phyloP scores from a whole-genome alignment of 2,888 invertebrate genomes.

The Thecocarcelia acutangulata region DNA sequence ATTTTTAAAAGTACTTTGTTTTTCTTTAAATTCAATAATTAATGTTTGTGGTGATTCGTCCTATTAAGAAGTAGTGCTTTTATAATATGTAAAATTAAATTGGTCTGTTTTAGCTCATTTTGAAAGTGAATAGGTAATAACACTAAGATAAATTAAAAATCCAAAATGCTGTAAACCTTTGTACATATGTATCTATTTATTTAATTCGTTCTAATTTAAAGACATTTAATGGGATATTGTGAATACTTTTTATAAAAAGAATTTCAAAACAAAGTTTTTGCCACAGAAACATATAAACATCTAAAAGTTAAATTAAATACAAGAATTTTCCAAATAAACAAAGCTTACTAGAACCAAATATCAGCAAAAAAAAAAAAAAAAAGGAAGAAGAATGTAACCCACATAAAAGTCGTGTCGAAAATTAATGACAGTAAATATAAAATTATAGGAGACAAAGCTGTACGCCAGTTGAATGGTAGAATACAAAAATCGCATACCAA shows the following conservation, averaged over 20 bases:
- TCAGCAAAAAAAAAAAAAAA: constrained; percentile 27
- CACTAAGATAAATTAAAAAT: too few species aligned
- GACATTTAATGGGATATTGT: not conserved
- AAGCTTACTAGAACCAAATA: constrained; percentile 36
- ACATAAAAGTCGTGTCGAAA: constrained; percentile 65
- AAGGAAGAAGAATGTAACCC: too few species aligned
- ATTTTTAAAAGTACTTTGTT: too few species aligned
- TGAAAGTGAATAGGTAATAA: too few species aligned
- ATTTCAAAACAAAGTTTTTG: constrained; percentile 26
- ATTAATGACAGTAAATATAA: constrained; percentile 66
- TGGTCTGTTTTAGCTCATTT: too few species aligned
- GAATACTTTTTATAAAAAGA: constrained; percentile 21
- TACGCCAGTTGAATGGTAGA: constrained; percentile 14
- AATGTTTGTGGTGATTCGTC: too few species aligned
- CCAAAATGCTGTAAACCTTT: too few species aligned
- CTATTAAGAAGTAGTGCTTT: too few species aligned
- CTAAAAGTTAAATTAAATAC: constrained; percentile 27
- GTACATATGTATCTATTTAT: not conserved
- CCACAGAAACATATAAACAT: not conserved
- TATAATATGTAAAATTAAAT: too few species aligned
- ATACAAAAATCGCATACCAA: constrained; percentile 23
- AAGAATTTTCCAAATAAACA: constrained; percentile 41
- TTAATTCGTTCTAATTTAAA: not conserved
- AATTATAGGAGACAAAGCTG: constrained; percentile 58
- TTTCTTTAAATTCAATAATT: too few species aligned